A percentile compares a stretch with the other conserved stretches of the same genome.
Conservation (phyloP, 2,113 vertebrate genomes). For the Donacobius atricapilla region DNA sequence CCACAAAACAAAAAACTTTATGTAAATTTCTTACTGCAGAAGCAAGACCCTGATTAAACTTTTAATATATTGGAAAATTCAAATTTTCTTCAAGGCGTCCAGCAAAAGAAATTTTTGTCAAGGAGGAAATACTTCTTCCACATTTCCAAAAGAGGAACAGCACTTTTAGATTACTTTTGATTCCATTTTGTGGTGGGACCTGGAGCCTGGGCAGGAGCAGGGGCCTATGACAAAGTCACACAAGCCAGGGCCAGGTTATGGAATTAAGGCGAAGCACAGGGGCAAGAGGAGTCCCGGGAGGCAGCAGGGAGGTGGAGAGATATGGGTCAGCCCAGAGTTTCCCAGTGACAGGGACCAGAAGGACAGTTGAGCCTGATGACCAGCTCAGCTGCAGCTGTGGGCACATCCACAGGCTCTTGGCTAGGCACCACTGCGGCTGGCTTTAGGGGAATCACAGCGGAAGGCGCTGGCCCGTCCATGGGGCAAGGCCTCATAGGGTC, state of each 20-base stretch:
- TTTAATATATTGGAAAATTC: background rate
- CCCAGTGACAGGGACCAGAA: rapidly evolving
- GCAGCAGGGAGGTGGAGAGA: background rate
- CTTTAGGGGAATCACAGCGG: rapidly evolving
- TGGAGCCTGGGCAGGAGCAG: background rate
- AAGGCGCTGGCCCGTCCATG: rapidly evolving
- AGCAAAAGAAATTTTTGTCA: background rate
- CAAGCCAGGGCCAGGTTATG: background rate
- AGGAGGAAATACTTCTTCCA: background rate
- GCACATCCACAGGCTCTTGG: rapidly evolving
- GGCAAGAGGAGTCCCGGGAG: background rate
- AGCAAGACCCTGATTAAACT: rapidly evolving
- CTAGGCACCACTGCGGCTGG: rapidly evolving
- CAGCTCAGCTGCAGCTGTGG: background rate
- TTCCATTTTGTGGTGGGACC: background rate
- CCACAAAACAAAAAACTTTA: background rate
- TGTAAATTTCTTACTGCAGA: background rate
- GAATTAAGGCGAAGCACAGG: background rate
- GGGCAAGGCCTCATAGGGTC: rapidly evolving
- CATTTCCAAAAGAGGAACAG: background rate
- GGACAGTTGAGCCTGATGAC: background rate
- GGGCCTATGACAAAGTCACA: background rate
- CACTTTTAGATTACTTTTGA: rapidly evolving
- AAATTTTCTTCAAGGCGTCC: background rate
- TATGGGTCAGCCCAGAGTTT: background rate